Conservation (phyloP, 2,888 invertebrate species). For the Lamellibrachia columna region DNA sequence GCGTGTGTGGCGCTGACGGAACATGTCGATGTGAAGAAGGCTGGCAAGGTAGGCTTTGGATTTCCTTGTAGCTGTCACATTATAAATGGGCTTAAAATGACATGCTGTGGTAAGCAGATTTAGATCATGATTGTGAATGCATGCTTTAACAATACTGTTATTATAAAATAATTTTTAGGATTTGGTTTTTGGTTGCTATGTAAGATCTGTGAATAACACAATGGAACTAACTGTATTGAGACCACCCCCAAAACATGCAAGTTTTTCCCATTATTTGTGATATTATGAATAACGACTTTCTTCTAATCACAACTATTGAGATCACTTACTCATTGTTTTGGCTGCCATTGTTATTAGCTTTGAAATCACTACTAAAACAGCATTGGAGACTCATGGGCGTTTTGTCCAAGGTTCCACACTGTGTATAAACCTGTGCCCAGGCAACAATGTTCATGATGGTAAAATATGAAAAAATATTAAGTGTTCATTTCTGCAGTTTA, state of each 20-base stretch:
- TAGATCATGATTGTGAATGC: neutral
- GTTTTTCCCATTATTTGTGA: too few relatives aligned
- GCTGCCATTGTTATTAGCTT: too few relatives aligned
- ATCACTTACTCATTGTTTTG: too few relatives aligned
- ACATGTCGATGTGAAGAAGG: constrained; percentile 21
- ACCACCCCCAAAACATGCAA: too few relatives aligned
- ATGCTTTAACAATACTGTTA: neutral
- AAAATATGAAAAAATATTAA: neutral
- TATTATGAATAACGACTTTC: too few relatives aligned
- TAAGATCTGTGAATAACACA: neutral
- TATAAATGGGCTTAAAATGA: neutral
- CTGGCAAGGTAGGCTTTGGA: constrained; percentile 20
- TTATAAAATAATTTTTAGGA: neutral
- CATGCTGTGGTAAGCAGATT: neutral
- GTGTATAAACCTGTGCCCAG: neutral
- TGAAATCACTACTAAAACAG: too few relatives aligned
- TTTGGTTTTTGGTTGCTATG: neutral
- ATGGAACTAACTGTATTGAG: too few relatives aligned
- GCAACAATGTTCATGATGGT: neutral
- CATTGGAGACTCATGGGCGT: neutral
- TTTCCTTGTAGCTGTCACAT: neutral
- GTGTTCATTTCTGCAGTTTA: neutral
- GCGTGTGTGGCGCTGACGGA: constrained; percentile 37
- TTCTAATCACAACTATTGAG: too few relatives aligned
- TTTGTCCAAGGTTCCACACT: neutral